These are phyloP conservation scores for Polypedilum vanderplanki DNA, from an alignment of 1,140 invertebrate genomes.

Conservation along the genomic window DNA sequence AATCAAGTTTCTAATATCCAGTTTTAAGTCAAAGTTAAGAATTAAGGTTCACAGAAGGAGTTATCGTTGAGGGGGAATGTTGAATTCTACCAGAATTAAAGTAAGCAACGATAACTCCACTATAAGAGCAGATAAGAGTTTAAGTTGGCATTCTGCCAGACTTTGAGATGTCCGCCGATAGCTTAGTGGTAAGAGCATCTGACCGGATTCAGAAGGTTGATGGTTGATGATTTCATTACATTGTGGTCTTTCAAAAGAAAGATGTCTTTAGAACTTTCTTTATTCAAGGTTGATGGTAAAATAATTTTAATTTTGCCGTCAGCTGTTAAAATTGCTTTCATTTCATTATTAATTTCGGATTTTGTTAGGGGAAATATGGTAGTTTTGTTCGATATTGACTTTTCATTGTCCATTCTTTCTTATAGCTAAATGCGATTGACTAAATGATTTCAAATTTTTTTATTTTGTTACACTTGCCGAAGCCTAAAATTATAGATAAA, in stretches of 20 bases:
- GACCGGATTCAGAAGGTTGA: too few relatives aligned
- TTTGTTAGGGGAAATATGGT: not conserved
- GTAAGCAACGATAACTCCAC: too few relatives aligned
- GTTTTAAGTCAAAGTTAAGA: too few relatives aligned
- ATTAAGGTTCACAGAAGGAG: too few relatives aligned
- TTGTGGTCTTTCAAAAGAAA: conserved; percentile 5
- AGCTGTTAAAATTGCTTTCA: conserved; percentile 15
- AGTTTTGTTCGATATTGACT: not conserved
- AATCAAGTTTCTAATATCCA: too few relatives aligned
- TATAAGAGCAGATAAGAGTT: too few relatives aligned
- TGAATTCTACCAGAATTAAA: too few relatives aligned
- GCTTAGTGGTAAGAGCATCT: too few relatives aligned
- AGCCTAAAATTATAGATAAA: not conserved
- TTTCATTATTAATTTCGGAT: conserved; percentile 12
- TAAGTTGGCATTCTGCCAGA: too few relatives aligned
- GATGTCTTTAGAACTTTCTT: not conserved
- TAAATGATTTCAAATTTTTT: not conserved
- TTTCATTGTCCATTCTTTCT: not conserved
- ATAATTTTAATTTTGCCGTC: conserved; percentile 14
- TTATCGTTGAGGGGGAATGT: too few relatives aligned
- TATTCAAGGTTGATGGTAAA: not conserved
- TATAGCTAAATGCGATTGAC: conserved; percentile 21
- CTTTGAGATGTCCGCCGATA: too few relatives aligned
- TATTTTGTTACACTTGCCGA: not conserved
- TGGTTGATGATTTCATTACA: not conserved